Evolutionary conservation across 2,888 invertebrate species (phyloP).

Genomic region (Pantelozetes paolii): DNA sequence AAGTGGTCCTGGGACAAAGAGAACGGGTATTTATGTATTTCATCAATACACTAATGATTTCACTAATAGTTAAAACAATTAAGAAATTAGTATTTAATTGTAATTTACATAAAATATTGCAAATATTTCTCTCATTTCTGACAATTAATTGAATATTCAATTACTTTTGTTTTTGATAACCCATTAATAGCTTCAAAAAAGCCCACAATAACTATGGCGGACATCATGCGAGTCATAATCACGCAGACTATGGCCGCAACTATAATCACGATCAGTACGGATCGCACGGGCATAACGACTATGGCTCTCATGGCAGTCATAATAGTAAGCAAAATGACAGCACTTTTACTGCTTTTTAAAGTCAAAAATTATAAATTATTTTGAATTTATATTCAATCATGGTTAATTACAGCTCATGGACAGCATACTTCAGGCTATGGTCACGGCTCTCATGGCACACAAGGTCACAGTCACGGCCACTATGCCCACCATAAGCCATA

Average conservation of each 20-base stretch:
- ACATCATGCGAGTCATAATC: background rate
- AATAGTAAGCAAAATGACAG: background rate
- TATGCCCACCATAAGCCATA: conserved; percentile 11
- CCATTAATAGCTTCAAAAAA: conserved; percentile 17
- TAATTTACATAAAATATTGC: background rate
- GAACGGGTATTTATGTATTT: background rate
- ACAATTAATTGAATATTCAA: no score
- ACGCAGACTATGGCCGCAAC: background rate
- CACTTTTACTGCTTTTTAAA: no score
- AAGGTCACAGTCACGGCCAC: conserved; percentile 20
- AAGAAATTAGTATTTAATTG: background rate
- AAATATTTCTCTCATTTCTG: no score
- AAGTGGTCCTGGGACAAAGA: conserved; percentile 34
- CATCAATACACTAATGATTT: no score
- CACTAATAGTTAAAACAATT: background rate
- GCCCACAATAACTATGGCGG: conserved; percentile 9
- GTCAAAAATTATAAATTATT: background rate
- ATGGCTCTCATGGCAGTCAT: background rate
- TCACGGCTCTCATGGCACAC: background rate
- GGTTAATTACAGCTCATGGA: background rate
- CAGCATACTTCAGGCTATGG: background rate
- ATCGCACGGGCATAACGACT: background rate
- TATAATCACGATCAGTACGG: conserved; percentile 10
- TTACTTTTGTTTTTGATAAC: background rate
- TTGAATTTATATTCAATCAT: no score